Conservation (phyloP, 2,797 vertebrate species). For the Alosa sapidissima region DNA sequence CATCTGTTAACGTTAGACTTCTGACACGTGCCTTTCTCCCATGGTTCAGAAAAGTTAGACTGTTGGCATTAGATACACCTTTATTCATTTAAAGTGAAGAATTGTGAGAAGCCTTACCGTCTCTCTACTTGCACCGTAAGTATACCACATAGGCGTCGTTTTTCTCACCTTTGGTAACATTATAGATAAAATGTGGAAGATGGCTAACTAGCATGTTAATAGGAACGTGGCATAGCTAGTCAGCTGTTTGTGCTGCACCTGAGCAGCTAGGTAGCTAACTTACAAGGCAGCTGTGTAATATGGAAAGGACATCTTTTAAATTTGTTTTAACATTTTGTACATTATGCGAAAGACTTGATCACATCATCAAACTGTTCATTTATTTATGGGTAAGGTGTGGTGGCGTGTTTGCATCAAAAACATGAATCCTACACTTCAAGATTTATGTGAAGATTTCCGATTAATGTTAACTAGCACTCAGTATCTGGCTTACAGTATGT, state of each 20-base stretch:
- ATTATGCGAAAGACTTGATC: background rate
- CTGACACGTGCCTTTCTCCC: background rate
- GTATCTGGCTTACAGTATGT: no score
- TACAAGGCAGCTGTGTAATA: background rate
- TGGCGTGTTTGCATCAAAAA: background rate
- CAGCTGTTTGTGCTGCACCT: background rate
- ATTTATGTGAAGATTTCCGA: background rate
- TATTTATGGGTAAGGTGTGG: background rate
- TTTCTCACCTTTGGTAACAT: background rate
- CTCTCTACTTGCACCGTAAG: no score
- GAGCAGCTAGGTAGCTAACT: background rate
- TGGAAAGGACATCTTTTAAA: background rate
- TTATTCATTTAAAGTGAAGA: background rate
- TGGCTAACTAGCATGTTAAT: background rate
- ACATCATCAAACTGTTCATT: background rate
- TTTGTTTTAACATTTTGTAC: no score
- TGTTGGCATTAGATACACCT: background rate
- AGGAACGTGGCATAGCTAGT: background rate
- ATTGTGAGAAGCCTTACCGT: no score
- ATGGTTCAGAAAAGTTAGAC: background rate
- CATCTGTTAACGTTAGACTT: background rate
- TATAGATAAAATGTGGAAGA: background rate
- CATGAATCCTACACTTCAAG: background rate
- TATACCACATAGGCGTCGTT: background rate
- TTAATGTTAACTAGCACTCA: no score